phyloP scores from a whole-genome alignment of 2,888 invertebrate species.

The Polylopha cassiicola region DNA sequence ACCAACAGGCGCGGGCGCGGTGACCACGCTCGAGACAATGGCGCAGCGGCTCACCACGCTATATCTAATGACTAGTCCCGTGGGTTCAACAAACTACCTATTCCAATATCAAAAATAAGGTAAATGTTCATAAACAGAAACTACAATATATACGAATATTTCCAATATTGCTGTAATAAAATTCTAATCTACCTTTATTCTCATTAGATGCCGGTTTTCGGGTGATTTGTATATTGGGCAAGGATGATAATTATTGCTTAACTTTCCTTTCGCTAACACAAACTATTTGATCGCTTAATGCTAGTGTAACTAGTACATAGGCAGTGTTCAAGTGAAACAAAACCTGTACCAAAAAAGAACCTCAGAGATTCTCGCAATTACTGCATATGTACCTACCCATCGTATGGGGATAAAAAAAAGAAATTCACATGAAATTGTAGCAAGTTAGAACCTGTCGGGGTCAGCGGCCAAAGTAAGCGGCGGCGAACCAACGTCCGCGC shows the following conservation, averaged over 20 bases:
- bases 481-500: conserved; percentile 35
- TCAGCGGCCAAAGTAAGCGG: conserved; percentile 60
- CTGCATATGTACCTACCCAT: conserved; percentile 6
- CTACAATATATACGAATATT: too few species aligned
- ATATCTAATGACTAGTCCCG: conserved; percentile 65
- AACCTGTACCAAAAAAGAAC: conserved; percentile 5
- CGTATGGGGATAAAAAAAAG: conserved; percentile 25
- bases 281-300: too few species aligned
- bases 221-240: too few species aligned
- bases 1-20: conserved; percentile 26
- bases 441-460: conserved; percentile 72
- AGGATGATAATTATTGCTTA: background rate
- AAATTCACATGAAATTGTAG: conserved; percentile 66
- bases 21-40: conserved; percentile 51
- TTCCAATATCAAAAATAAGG: conserved; percentile 42
- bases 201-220: too few species aligned
- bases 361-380: conserved; percentile 7
- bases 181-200: too few species aligned
- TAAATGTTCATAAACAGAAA: conserved; percentile 14
- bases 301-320: background rate
- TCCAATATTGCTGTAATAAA: too few species aligned
- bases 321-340: background rate
- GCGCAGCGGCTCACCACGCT: conserved; percentile 65
- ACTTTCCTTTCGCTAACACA: background rate
- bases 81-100: conserved; percentile 70